Base-by-base conservation (phyloP, 2,888 invertebrate species). In the Phyto melanocephala region DNA sequence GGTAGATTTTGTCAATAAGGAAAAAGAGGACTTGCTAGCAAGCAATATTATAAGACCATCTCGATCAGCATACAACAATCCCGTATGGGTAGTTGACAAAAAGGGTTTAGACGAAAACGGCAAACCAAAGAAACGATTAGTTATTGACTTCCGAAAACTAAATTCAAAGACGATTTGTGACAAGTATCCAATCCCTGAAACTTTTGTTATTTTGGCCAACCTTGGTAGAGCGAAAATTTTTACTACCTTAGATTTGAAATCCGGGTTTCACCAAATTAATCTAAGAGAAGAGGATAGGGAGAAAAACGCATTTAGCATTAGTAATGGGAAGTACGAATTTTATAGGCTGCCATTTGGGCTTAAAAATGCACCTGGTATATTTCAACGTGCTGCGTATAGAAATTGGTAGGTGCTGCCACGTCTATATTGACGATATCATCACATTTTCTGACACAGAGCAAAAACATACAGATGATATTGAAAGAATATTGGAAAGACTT, bases 331-430 rank as follows among this genome's bases (percentile, higher is more conserved):
- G 11, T 45, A 45, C 45, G 17, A 45, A 45, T 17, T 45, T 45
- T 45, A 10, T 15, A n/a, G 45, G n/a, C 17, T 45, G 45, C 45
- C 45, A 45, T 45, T 45, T 45, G 45, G 45, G 15, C 45, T 17
- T 45, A 45, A 8, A 45, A 45, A 45, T 45, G 45, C 45, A 15
- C 45, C 45, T 15, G 15, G 45, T 45, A 45, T 50, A n/a, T 71
- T 71, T 15, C 71, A 71, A 15, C 56, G 71, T 22, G 42, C 68
- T 81, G 22, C 54, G 81, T 10, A 62, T 62, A 1, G 56, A 74
- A 35, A 78, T 82, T 28, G 68, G 74, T 3, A 78, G 68, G n/a
- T 37, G 24, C n/a, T 65, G 71, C 11, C 63, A 79, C 37, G 72
- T 72, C 28, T 72, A 72, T 40, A 70, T 79, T 20, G 71, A 72